Evolutionary conservation across 2,113 vertebrate genomes (phyloP), one percentile per base, ranked within the genome.

Genomic region (Euleptes europaea): DNA sequence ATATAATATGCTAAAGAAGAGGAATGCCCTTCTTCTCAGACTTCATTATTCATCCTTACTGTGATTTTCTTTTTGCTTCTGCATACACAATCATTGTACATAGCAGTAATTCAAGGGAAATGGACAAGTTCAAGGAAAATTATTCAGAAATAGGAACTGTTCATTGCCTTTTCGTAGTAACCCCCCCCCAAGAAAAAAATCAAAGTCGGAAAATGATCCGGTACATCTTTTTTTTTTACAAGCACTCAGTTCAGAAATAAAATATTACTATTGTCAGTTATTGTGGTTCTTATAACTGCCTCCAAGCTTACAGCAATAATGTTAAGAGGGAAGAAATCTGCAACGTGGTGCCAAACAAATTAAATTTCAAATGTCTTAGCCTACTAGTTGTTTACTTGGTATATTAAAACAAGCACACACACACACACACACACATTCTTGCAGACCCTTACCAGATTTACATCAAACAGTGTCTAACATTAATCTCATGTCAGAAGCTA

Each of bases 401-500:
- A 60, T 26, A 74, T 1, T 83, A 11, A 76, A 74, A 49, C 66
- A 15, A 40, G 33, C 23, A 60, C 60, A 28, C 31, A 12, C 51
- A 17, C 76, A 67, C 14, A 54, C 51, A 54, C 51, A 3, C 14
- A 17, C 15, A 17, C n/a, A n/a, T n/a, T n/a, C 51, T 13, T 10
- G 49, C 21, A 17, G 6, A 1, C 1, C 47, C 63, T 40, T 88
- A 85, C 83, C 73, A 15, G 87, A 84, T 84, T 90, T 60, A 82
- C 42, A 51, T 89, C 80, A 80, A 93, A 90, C 80, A 73, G 66
- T 54, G 26, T 15, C 47, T 88, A 26, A 65, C 86, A 84, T 91
- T 92, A 91, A 88, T 92, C 71, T 88, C 88, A 84, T 35, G 69
- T 70, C 0, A 3, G 1, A 63, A 90, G 90, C 88, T 88, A 94